Conservation (phyloP, 2,797 vertebrate species). For the Sphaeramia orbicularis region DNA sequence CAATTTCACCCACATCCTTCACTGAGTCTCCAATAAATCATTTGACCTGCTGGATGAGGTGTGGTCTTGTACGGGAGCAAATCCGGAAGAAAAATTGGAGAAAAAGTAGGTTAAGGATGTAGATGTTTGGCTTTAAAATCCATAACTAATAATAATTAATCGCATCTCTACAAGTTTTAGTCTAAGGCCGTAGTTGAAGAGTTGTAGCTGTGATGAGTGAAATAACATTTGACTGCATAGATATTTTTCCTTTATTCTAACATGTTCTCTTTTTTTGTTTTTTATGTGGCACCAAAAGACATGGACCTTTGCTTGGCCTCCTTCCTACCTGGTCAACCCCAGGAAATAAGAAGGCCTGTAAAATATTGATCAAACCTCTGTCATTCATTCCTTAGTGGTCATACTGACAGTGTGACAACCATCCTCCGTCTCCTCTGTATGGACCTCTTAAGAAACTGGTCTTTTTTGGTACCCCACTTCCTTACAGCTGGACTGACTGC, state of each 20-base stretch:
- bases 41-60: constrained; percentile 11
- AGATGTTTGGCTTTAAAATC: constrained; percentile 1
- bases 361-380: constrained; percentile 68
- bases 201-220: no score
- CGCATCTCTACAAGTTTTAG: not conserved
- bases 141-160: constrained; percentile 3
- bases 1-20: constrained; percentile 33
- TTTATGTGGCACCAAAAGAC: constrained; percentile 13
- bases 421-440: constrained; percentile 24
- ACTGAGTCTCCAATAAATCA: constrained; percentile 27
- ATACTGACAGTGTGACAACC: constrained; percentile 52
- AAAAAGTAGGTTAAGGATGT: no score
- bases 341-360: constrained; percentile 41
- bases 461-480: constrained; percentile 12
- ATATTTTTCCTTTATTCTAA: not conserved
- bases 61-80: not conserved
- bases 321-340: constrained; percentile 7
- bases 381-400: constrained; percentile 51
- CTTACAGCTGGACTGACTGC: constrained; percentile 45
- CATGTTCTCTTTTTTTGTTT: constrained; percentile 11
- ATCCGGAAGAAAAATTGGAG: not conserved
- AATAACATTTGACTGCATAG: no score
- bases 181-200: not conserved
- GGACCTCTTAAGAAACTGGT: constrained; percentile 30
- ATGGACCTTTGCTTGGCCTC: constrained; percentile 16